phyloP scores from a whole-genome alignment of 2,888 invertebrate genomes.

The Sarcophaga carnaria region DNA sequence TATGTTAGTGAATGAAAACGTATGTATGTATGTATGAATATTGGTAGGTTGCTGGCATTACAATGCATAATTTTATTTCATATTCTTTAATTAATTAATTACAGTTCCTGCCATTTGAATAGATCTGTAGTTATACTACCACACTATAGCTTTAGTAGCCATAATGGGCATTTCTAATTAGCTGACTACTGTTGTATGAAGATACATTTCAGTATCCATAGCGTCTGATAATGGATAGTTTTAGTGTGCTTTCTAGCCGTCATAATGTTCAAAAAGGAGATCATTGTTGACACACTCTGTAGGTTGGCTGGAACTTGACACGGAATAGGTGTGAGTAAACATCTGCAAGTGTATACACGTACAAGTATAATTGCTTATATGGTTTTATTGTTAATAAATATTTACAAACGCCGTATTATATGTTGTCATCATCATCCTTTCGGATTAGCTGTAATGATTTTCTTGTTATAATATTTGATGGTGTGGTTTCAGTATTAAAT shows the following conservation, averaged over 20 bases:
- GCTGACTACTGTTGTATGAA: background rate
- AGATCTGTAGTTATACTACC: background rate
- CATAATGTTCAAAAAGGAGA: background rate
- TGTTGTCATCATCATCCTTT: constrained; percentile 10
- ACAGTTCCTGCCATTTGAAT: background rate
- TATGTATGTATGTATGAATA: background rate
- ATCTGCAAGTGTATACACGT: too few species aligned
- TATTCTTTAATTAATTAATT: constrained; percentile 1
- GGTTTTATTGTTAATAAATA: constrained; percentile 24
- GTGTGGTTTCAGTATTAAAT: constrained; percentile 44
- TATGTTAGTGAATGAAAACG: background rate
- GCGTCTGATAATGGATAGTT: constrained; percentile 22
- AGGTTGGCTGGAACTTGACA: too few species aligned
- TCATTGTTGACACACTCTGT: too few species aligned
- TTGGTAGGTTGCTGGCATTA: background rate
- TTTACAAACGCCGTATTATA: constrained; percentile 51
- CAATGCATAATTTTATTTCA: constrained; percentile 39
- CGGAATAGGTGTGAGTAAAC: too few species aligned
- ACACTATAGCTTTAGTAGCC: background rate
- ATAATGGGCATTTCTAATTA: background rate
- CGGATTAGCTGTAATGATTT: background rate
- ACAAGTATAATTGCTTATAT: too few species aligned
- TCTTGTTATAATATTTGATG: background rate
- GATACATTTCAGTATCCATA: background rate
- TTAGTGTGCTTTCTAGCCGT: background rate